A percentile compares a stretch with the other conserved stretches of the same genome.
These are phyloP conservation scores for Paramuricea clavata DNA, from an alignment of 92 coral and sea anemone genomes.

Conservation along the genomic window DNA sequence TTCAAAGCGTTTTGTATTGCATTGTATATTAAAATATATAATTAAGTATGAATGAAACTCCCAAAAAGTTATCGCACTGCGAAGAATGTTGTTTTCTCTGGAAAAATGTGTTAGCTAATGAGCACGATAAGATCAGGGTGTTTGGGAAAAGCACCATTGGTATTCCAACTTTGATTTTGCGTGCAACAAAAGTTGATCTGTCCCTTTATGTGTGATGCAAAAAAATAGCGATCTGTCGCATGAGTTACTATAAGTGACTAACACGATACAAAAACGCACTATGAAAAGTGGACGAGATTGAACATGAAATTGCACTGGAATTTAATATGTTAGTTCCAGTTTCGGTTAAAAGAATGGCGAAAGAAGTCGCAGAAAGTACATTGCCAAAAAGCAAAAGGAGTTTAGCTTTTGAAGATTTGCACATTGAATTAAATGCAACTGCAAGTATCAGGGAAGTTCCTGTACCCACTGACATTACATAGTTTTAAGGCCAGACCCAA, in stretches of 20 bases:
- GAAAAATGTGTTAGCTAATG: neutral
- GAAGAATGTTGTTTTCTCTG: conserved; percentile 11
- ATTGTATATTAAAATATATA: no score
- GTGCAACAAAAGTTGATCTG: conserved; percentile 42
- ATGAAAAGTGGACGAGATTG: conserved; percentile 30
- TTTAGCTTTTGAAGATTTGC: conserved; percentile 12
- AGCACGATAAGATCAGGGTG: conserved; percentile 19
- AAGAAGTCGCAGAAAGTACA: conserved; percentile 25
- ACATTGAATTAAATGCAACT: neutral
- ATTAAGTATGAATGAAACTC: conserved; percentile 49
- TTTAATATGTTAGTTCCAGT: conserved; percentile 42
- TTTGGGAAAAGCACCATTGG: conserved; percentile 40
- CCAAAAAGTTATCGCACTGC: neutral
- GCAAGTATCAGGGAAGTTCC: neutral
- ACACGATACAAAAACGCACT: conserved; percentile 27
- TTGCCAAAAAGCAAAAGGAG: conserved; percentile 55
- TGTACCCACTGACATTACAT: no score
- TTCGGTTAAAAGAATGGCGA: no score
- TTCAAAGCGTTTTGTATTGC: neutral
- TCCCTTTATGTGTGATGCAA: conserved; percentile 23
- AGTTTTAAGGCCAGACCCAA: neutral
- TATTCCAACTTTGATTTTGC: conserved; percentile 4
- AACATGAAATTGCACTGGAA: conserved; percentile 45
- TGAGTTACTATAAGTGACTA: conserved; percentile 36
- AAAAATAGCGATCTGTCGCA: conserved; percentile 32